Conservation (phyloP, 2,888 invertebrate species). For the Caenorhabditis sp. region DNA sequence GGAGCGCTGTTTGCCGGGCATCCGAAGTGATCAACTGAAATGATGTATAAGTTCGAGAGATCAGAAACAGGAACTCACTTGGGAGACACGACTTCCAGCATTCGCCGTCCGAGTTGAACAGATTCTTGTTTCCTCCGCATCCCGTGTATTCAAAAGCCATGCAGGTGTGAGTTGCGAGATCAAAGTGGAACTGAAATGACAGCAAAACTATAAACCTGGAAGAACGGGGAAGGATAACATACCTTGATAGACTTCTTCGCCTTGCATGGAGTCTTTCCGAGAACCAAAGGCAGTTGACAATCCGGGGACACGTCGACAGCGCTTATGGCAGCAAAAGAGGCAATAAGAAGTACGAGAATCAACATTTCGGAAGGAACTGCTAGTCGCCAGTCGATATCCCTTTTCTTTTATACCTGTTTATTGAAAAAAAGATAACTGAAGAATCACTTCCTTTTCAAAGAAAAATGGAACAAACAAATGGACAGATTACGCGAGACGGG, state of each 20-base stretch:
- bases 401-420: not conserved
- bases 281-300: conserved; percentile 28
- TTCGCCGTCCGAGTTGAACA: conserved; percentile 29
- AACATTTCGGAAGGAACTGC: not conserved
- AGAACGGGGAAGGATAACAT: too few species aligned
- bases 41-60: too few species aligned
- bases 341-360: not conserved
- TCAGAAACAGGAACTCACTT: conserved; percentile 26
- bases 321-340: not conserved
- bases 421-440: not conserved
- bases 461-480: conserved; percentile 2
- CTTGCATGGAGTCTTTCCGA: conserved; percentile 46
- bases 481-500: not conserved
- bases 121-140: conserved; percentile 57
- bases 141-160: conserved; percentile 59
- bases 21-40: conserved; percentile 57
- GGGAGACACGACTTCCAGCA: conserved; percentile 49
- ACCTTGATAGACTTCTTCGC: conserved; percentile 45
- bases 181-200: conserved; percentile 53
- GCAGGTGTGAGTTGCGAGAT: conserved; percentile 39
- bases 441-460: conserved; percentile 6
- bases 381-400: not conserved
- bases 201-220: too few species aligned
- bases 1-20: conserved; percentile 47
- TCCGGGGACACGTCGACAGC: not conserved